Base-by-base conservation (phyloP, 1,140 invertebrate species). In the Drosophila yakuba region DNA sequence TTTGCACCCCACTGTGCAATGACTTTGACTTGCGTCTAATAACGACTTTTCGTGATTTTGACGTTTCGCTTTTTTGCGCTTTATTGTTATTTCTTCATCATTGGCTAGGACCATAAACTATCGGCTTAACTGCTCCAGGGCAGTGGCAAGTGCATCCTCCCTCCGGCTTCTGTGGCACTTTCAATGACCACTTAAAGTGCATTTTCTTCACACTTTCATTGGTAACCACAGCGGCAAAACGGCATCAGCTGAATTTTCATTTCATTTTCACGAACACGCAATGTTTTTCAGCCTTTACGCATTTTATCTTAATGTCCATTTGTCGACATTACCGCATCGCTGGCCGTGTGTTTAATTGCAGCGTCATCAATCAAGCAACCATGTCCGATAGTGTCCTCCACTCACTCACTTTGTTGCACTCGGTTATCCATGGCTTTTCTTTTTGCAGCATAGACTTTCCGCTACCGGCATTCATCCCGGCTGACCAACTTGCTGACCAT, bases 161-260 rank as follows among this genome's bases (percentile, higher is more conserved):
- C 45, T 25, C 59, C 56, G 41, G 69, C 55, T 44, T 56, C 35
- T 58, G 60, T 50, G 48, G 54, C 71, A 66, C 79, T 79, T 84
- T 77, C 73, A 76, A 79, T 89, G 69, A 77, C 78, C 75, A 79
- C 72, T 78, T 74, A 43, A 43, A 59, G 47, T 64, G 64, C 66
- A 74, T 78, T 80, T 85, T 77, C 84, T 89, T 88, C 80, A 88
- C 84, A 88, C 84, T 88, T 88, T 88, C 84, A 68, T 80, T 74
- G 78, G 79, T 74, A 85, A 71, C 52, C 82, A 85, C 61, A 52
- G 69, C 71, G 74, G 67, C 52, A 86, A 69, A 73, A 73, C 79
- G 59, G 44, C 41, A 36, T 6, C 45, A 54, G 51, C 59, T 74
- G 39, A 45, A 64, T 80, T 80, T 80, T 78, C 71, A 36, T 62